Evolutionary conservation across 2,113 vertebrate genomes (phyloP).

Genomic region (Chaetodon trifascialis): DNA sequence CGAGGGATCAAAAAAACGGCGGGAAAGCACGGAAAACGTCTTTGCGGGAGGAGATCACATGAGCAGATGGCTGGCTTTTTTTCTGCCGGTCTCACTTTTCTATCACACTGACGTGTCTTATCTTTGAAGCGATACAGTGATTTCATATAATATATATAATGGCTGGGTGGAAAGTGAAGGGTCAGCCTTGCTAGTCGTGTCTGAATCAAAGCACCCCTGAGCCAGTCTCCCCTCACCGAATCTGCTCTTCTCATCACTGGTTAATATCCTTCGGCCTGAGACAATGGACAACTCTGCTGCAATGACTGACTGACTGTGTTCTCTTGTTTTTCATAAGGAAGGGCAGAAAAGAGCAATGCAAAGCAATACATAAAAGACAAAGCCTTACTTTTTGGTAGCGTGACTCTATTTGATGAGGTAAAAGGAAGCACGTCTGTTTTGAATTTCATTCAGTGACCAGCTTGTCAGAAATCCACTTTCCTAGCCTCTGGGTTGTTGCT

Average conservation of each 20-base stretch:
- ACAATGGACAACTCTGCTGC: slow-evolving; percentile 2
- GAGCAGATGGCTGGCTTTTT: slow-evolving; percentile 22
- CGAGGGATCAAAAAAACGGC: slow-evolving; percentile 53
- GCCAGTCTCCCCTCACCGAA: slow-evolving; percentile 31
- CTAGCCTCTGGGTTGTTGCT: not conserved
- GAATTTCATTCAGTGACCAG: not conserved
- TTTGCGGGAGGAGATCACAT: slow-evolving; percentile 47
- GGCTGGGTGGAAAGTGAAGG: slow-evolving; percentile 37
- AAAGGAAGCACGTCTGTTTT: not conserved
- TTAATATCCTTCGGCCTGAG: slow-evolving; percentile 40
- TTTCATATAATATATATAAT: slow-evolving; percentile 32
- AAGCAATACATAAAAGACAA: not conserved
- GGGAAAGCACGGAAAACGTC: slow-evolving; percentile 37
- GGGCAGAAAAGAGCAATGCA: not conserved
- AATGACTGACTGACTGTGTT: not conserved
- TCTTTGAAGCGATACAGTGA: slow-evolving; percentile 36
- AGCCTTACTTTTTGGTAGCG: not conserved
- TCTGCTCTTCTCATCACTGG: slow-evolving; percentile 28
- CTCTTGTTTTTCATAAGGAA: not conserved
- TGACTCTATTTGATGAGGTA: not conserved
- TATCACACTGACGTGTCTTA: not conserved
- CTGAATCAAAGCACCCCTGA: slow-evolving; percentile 34
- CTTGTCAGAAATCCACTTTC: not conserved
- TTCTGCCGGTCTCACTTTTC: not conserved
- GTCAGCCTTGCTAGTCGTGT: not conserved